Evolutionary conservation across 2,113 vertebrate species (phyloP), one percentile per base, ranked within the genome.

Genomic region (Calidris pugnax): DNA sequence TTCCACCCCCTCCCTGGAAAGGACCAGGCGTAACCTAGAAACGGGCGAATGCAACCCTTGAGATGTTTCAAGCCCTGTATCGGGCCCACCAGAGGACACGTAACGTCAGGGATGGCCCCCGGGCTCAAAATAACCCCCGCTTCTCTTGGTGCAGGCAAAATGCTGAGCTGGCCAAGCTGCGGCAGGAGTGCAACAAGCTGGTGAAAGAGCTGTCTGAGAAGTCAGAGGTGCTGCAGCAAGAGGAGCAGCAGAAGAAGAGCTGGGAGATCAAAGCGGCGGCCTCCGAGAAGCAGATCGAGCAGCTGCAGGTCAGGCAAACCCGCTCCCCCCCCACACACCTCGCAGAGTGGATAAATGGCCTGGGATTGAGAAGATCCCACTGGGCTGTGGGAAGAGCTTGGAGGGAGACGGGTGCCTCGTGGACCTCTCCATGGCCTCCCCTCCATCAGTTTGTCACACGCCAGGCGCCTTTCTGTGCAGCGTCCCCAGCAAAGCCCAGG

Each of bases 131-230:
- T 69, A 78, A 87, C n/a, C 33, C 33, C 41, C 24, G n/a, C 60
- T 91, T 85, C 45, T 84, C 20, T 93, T 77, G 69, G 89, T 96
- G 66, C 96, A 99, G 99, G 96, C 99, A 99, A 95, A 99, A 99
- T 6, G 98, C 99, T 1, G 99, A 99, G 96, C 94, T 99, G 97
- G 99, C 99, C 71, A 99, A 99, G 95, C 95, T 99, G 77, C 98
- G 98, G 56, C 99, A 99, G 92, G 99, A 99, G 95, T 99, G 99
- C 90, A 91, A 93, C 94, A 99, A 98, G 95, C 98, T 99, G 92
- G 98, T 97, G 96, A 99, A 99, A 95, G 99, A 99, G 62, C 97
- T 99, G 55, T 95, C 96, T 68, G 99, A 99, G 94, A 99, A 99
- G 94, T 97, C 97, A 0, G 99, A 99, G 55, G 93, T 97, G 60